Conservation (phyloP, 2,888 invertebrate genomes). For the Crocallis elinguaria region DNA sequence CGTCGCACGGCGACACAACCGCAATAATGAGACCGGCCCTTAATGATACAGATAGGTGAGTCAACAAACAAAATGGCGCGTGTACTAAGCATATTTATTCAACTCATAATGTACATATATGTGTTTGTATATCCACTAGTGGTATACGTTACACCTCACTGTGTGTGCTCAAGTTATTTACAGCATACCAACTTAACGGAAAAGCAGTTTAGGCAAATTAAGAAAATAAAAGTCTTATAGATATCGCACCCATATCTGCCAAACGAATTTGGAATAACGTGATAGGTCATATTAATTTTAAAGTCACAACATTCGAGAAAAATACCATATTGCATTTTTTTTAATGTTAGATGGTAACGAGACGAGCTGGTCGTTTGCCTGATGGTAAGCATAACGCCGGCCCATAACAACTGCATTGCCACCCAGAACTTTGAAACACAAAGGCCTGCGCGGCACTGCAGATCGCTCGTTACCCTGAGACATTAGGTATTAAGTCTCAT, state of each 20-base stretch:
- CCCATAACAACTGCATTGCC: no score
- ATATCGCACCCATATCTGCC: no score
- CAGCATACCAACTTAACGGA: slow-evolving; percentile 43
- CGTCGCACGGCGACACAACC: slow-evolving; percentile 38
- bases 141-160: slow-evolving; percentile 52
- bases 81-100: slow-evolving; percentile 59
- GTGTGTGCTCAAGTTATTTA: slow-evolving; percentile 53
- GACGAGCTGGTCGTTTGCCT: no score
- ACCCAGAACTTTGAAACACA: no score
- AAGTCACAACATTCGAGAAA: no score
- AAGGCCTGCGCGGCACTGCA: no score
- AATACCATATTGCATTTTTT: no score
- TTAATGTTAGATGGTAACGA: no score
- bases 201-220: slow-evolving; percentile 33
- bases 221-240: background rate
- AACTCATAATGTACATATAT: slow-evolving; percentile 57
- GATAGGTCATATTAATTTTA: no score
- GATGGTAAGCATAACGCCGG: no score
- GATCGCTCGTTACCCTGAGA: no score
- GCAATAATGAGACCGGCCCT: slow-evolving; percentile 42
- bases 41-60: slow-evolving; percentile 28
- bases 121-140: slow-evolving; percentile 48
- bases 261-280: background rate
- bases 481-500: no score
- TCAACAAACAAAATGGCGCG: slow-evolving; percentile 65